Percentiles rank a stretch among this genome's conserved stretches.
phyloP scores from a whole-genome alignment of 92 coral and sea anemone species.

The Paramuricea clavata region DNA sequence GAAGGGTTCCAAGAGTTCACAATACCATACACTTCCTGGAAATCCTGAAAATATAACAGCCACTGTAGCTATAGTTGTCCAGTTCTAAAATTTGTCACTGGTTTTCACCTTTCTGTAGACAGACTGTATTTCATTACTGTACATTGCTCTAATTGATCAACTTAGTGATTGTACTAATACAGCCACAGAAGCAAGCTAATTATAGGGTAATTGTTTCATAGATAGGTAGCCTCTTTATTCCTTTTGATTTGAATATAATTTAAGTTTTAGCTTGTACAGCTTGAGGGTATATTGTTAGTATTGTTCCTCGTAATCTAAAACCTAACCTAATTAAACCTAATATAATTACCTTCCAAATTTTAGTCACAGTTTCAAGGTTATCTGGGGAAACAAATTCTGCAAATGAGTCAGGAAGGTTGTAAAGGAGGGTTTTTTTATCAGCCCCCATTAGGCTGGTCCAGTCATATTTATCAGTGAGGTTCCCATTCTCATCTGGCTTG shows the following conservation, averaged over 20 bases:
- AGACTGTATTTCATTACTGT: background rate
- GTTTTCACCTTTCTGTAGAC: background rate
- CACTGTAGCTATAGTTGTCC: background rate
- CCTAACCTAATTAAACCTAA: constrained; percentile 21
- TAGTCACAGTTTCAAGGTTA: background rate
- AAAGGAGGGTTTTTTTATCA: constrained; percentile 49
- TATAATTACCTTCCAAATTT: constrained; percentile 33
- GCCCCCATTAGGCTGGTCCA: constrained; percentile 60
- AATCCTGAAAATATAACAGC: background rate
- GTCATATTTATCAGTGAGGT: constrained; percentile 32
- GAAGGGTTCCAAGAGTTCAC: background rate
- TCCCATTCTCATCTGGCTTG: constrained; percentile 51
- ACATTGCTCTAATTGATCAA: background rate
- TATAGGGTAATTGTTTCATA: background rate
- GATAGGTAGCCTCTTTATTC: too few species aligned
- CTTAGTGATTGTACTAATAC: too few species aligned
- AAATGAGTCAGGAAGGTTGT: constrained; percentile 35
- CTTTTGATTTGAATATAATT: too few species aligned
- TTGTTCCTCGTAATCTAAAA: constrained; percentile 6
- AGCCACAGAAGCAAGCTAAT: background rate
- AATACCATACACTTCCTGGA: background rate
- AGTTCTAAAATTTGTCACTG: background rate
- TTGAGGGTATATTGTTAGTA: constrained; percentile 43
- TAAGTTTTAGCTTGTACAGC: constrained; percentile 6
- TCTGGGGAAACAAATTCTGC: background rate